These are phyloP conservation scores for Perca schrenkii DNA, from an alignment of 2,113 vertebrate species.

Conservation along the genomic window DNA sequence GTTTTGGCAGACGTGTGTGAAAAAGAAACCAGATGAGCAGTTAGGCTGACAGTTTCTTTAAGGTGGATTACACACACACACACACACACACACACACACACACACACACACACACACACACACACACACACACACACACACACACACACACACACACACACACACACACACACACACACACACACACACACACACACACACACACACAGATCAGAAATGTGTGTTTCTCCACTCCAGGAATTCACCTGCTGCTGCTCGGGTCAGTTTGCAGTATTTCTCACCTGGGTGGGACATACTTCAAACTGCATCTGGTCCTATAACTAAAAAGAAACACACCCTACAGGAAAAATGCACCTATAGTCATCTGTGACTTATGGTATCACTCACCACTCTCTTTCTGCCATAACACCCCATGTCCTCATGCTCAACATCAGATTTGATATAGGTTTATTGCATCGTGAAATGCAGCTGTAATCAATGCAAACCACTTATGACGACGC, in stretches of 20 bases:
- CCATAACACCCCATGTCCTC: neutral
- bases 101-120: no score
- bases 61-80: neutral
- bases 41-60: neutral
- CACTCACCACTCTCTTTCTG: neutral
- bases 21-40: constrained; percentile 13
- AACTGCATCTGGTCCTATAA: constrained; percentile 22
- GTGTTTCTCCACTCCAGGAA: constrained; percentile 29
- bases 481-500: constrained; percentile 1
- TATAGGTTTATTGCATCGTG: constrained; percentile 4
- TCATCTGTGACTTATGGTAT: neutral
- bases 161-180: neutral
- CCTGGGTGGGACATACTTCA: constrained; percentile 49
- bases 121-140: no score
- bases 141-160: neutral
- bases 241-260: constrained; percentile 37
- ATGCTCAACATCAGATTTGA: neutral
- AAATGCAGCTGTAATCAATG: constrained; percentile 13
- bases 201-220: neutral
- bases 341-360: neutral
- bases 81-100: neutral
- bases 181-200: no score
- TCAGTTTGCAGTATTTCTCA: constrained; percentile 50
- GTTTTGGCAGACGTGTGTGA: neutral
- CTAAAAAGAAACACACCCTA: neutral